Conservation (phyloP, 1,140 invertebrate species). For the Chionoecetes opilio region DNA sequence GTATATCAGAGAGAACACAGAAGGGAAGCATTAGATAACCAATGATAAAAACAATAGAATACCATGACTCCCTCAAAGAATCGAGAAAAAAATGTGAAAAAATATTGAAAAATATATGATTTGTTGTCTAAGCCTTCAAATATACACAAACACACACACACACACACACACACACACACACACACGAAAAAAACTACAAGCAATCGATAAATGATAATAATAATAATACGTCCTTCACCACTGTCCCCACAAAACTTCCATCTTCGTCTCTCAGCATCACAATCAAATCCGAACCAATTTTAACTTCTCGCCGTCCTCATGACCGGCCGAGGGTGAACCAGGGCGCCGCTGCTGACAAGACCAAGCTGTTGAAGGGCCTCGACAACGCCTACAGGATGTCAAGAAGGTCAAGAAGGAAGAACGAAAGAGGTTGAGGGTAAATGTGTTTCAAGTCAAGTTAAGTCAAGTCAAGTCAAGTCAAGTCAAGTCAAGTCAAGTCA, state of each 20-base stretch:
- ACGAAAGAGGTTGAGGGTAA: neutral
- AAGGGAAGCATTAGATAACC: too few relatives aligned
- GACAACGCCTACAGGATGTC: neutral
- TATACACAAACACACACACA: too few relatives aligned
- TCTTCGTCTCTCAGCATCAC: neutral
- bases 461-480: slow-evolving; percentile 45
- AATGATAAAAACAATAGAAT: too few relatives aligned
- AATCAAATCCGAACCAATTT: neutral
- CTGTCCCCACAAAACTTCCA: neutral
- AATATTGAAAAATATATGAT: too few relatives aligned
- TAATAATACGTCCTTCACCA: neutral
- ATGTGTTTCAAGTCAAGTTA: neutral
- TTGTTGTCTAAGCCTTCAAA: too few relatives aligned
- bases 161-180: too few relatives aligned
- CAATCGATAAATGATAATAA: too few relatives aligned
- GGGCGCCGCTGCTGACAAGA: neutral
- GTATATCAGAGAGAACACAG: too few relatives aligned
- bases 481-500: slow-evolving; percentile 45
- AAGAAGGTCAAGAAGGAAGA: neutral
- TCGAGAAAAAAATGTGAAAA: too few relatives aligned
- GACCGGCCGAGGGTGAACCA: neutral
- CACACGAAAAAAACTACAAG: neutral
- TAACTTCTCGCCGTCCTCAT: neutral
- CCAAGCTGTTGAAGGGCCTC: neutral
- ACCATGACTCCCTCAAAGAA: too few relatives aligned